These are phyloP conservation scores for Holcopasites calliopsidis DNA, from an alignment of 1,140 invertebrate genomes.

Conservation along the genomic window DNA sequence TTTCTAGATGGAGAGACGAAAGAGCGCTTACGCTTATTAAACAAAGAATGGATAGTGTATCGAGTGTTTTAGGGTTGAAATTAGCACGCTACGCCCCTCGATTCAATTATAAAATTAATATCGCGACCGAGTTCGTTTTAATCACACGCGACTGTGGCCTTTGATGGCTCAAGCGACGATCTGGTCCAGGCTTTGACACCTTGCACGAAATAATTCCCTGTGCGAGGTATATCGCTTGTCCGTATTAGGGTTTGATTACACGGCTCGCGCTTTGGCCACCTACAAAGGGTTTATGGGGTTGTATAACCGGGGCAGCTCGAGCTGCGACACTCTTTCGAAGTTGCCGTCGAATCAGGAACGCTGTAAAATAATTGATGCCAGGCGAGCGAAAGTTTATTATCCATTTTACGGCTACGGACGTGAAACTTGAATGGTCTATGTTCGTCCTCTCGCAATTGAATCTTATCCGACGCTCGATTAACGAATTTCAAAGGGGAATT, in stretches of 20 bases:
- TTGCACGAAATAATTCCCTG: slow-evolving; percentile 16
- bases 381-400: slow-evolving; percentile 17
- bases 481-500: too few species aligned
- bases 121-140: too few species aligned
- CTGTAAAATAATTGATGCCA: slow-evolving; percentile 44
- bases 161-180: not conserved
- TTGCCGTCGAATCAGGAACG: slow-evolving; percentile 13
- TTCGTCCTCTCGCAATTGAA: slow-evolving; percentile 38
- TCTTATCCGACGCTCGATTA: slow-evolving; percentile 44
- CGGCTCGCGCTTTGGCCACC: not conserved
- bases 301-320: not conserved
- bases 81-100: not conserved
- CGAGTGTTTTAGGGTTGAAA: too few species aligned
- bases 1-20: not conserved
- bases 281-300: slow-evolving; percentile 36
- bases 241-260: slow-evolving; percentile 21
- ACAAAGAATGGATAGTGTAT: too few species aligned
- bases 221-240: slow-evolving; percentile 13
- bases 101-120: not conserved
- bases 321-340: slow-evolving; percentile 4
- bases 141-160: too few species aligned
- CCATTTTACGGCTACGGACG: slow-evolving; percentile 29
- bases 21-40: not conserved
- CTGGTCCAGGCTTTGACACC: not conserved
- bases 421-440: slow-evolving; percentile 7